Evolutionary conservation across 1,140 invertebrate genomes (phyloP), one percentile per base, ranked within the genome.

Genomic region (Leptopilina boulardi): DNA sequence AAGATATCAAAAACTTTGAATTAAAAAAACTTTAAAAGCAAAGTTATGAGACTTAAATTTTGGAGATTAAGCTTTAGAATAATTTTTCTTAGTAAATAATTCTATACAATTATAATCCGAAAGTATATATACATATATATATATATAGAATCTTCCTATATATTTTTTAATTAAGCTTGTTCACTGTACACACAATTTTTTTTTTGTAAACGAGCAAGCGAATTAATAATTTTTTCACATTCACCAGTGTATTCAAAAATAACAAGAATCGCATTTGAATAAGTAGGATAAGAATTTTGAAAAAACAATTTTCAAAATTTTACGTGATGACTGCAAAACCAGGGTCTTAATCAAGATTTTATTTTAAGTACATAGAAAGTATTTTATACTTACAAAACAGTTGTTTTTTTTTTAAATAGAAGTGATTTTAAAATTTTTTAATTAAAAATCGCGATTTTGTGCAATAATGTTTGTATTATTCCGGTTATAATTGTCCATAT

Each of bases 1-100:
- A 18, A 11, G 59, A 76, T 81, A 56, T 56, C 70, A 71, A 56
- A 73, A 73, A n/a, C 71, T 38, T 38, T 38, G 9, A 38, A 38
- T 38, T 38, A 4, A 38, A 38, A n/a, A 8, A 38, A 38, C 34
- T 38, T 38, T 6, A 9, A 9, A 1, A 6, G 8, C 34, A 9
- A n/a, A 38, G 34, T 38, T 38, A 38, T 38, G 34, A 38, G 8
- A 3, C 5, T 38, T 38, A 38, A 38, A 38, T 38, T n/a, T 59
- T 23, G 54, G 54, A 56, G 0, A 56, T n/a, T 11, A 23, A 66
- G 9, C 23, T 66, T 66, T 21, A 15, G 21, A 59, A 21, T 26
- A 34, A 34, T 9, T 23, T 11, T 59, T 59, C 11, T 23, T n/a
- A n/a, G n/a, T n/a, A n/a, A 19, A 59, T 59, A 59, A 56, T 9